Percentiles rank a stretch among this genome's conserved stretches.
Conservation (phyloP, 2,888 invertebrate genomes). For the Gortyna flavago region DNA sequence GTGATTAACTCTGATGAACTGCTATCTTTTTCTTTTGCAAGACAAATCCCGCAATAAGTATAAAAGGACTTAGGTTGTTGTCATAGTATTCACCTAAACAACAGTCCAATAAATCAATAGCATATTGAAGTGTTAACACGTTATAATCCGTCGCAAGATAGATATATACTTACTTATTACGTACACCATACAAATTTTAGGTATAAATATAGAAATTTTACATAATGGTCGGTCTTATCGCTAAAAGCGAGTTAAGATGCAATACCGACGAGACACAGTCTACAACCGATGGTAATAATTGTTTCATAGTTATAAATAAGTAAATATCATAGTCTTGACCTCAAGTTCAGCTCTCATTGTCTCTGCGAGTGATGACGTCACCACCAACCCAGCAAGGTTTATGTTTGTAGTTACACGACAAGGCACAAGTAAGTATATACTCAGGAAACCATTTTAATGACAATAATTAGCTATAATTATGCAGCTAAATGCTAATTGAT, state of each 20-base stretch:
- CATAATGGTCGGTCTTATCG: neutral
- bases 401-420: conserved; percentile 15
- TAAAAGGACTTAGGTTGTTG: neutral
- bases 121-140: neutral
- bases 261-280: neutral
- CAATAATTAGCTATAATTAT: conserved; percentile 41
- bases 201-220: neutral
- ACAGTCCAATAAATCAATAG: conserved; percentile 5
- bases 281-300: neutral
- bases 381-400: conserved; percentile 5
- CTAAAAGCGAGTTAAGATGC: neutral
- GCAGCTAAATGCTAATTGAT: conserved; percentile 42
- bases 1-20: conserved; percentile 9
- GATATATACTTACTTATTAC: neutral
- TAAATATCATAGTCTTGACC: conserved; percentile 35
- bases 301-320: conserved; percentile 12
- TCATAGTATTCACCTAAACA: neutral
- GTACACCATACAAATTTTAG: neutral
- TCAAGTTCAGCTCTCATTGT: conserved; percentile 29
- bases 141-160: neutral
- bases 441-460: conserved; percentile 33
- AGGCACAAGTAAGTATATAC: neutral
- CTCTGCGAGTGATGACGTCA: conserved; percentile 15
- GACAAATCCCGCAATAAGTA: neutral
- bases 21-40: conserved; percentile 8